Percentiles rank a stretch among this genome's conserved stretches.
These are phyloP conservation scores for Morpho achilles DNA, from an alignment of 2,888 invertebrate genomes.

Conservation along the genomic window DNA sequence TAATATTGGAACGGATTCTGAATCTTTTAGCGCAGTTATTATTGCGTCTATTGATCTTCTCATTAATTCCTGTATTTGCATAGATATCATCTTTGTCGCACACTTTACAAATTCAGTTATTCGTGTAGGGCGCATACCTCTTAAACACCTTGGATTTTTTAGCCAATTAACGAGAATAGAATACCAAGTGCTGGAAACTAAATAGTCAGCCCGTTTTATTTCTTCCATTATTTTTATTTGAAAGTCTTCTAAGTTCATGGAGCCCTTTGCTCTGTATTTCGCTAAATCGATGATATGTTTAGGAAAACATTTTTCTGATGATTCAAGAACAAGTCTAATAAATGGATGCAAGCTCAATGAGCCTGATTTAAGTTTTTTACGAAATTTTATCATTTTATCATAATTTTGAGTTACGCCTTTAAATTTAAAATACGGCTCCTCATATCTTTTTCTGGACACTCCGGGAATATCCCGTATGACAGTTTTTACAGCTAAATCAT, in stretches of 20 bases:
- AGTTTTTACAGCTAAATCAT: constrained; percentile 81
- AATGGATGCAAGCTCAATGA: constrained; percentile 82
- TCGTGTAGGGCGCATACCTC: constrained; percentile 56
- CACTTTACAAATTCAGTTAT: constrained; percentile 61
- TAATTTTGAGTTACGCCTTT: constrained; percentile 82
- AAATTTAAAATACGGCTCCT: constrained; percentile 78
- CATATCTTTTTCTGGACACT: constrained; percentile 64
- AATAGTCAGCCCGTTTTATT: constrained; percentile 61
- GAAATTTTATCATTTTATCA: constrained; percentile 75
- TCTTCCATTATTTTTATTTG: constrained; percentile 52
- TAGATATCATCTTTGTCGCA: constrained; percentile 68
- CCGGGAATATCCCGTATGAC: constrained; percentile 80
- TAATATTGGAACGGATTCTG: constrained; percentile 80
- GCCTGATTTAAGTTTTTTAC: constrained; percentile 74
- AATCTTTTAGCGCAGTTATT: constrained; percentile 73
- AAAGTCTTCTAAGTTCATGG: constrained; percentile 56
- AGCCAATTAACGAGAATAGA: constrained; percentile 63
- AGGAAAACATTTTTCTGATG: constrained; percentile 74
- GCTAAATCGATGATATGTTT: constrained; percentile 72
- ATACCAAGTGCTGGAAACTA: constrained; percentile 69
- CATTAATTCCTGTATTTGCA: constrained; percentile 83
- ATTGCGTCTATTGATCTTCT: constrained; percentile 82
- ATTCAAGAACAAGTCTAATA: constrained; percentile 78
- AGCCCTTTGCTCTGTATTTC: constrained; percentile 63
- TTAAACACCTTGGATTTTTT: constrained; percentile 69